Evolutionary conservation across 2,797 vertebrate genomes (phyloP).

Genomic region (Takifugu rubripes): DNA sequence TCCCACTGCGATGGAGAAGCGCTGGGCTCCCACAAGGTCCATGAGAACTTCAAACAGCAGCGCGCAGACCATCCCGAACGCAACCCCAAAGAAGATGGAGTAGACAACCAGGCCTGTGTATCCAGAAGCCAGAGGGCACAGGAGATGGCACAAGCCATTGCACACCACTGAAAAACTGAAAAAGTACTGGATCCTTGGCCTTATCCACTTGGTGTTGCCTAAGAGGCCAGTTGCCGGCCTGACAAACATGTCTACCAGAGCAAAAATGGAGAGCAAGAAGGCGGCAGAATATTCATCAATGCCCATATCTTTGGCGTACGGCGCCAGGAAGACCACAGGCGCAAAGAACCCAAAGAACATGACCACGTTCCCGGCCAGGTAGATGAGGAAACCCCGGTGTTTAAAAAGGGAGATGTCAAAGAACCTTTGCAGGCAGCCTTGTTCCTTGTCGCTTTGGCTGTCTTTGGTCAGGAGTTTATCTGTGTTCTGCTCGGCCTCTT

Average conservation of each 20-base stretch:
- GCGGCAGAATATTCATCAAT: slow-evolving; percentile 79
- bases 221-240: slow-evolving; percentile 72
- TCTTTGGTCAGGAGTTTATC: slow-evolving; percentile 19
- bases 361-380: slow-evolving; percentile 77
- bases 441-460: slow-evolving; percentile 31
- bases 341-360: slow-evolving; percentile 85
- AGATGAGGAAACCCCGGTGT: slow-evolving; percentile 83
- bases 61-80: slow-evolving; percentile 79
- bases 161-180: slow-evolving; percentile 79
- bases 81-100: slow-evolving; percentile 73
- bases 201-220: slow-evolving; percentile 77
- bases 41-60: slow-evolving; percentile 82
- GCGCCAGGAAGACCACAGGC: slow-evolving; percentile 82
- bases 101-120: slow-evolving; percentile 70
- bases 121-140: slow-evolving; percentile 75
- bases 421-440: slow-evolving; percentile 58
- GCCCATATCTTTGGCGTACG: slow-evolving; percentile 77
- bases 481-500: background rate
- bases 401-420: slow-evolving; percentile 82
- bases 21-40: slow-evolving; percentile 76
- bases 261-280: slow-evolving; percentile 79
- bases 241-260: slow-evolving; percentile 77
- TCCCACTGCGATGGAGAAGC: slow-evolving; percentile 78
- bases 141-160: slow-evolving; percentile 77
- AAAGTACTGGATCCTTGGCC: slow-evolving; percentile 79